Percentiles rank a stretch among this genome's conserved stretches.
Conservation (phyloP, 2,888 invertebrate species). For the Pollenia griseotomentosa region DNA sequence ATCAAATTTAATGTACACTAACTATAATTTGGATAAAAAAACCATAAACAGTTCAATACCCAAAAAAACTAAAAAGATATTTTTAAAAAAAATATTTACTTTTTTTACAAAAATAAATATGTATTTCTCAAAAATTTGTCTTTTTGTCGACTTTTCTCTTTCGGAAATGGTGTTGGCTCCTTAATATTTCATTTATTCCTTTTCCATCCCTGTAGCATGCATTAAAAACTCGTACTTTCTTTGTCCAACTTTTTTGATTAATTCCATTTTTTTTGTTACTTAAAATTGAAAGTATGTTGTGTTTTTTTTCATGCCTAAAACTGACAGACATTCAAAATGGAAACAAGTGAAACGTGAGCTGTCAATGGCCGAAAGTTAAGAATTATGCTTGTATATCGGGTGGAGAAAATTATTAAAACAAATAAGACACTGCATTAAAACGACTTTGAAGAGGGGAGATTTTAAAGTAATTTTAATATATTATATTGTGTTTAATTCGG, state of each 20-base stretch:
- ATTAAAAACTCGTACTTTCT: conserved; percentile 1
- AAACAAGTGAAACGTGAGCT: conserved; percentile 46
- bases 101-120: no score
- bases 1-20: no score
- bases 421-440: neutral
- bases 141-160: neutral
- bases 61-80: no score
- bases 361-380: conserved; percentile 34
- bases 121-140: no score
- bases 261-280: conserved; percentile 14
- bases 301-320: neutral
- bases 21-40: no score
- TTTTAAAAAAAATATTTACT: no score
- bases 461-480: no score
- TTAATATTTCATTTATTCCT: neutral
- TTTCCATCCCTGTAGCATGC: neutral
- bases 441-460: neutral
- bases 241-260: conserved; percentile 2
- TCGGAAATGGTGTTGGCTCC: neutral
- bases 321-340: conserved; percentile 33
- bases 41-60: no score
- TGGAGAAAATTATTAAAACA: neutral
- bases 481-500: no score
- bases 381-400: neutral
- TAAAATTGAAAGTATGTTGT: conserved; percentile 4